Percentiles rank a stretch among this genome's conserved stretches.
Evolutionary conservation across 2,797 vertebrate genomes (phyloP).

Genomic region (Galaxias olidus): DNA sequence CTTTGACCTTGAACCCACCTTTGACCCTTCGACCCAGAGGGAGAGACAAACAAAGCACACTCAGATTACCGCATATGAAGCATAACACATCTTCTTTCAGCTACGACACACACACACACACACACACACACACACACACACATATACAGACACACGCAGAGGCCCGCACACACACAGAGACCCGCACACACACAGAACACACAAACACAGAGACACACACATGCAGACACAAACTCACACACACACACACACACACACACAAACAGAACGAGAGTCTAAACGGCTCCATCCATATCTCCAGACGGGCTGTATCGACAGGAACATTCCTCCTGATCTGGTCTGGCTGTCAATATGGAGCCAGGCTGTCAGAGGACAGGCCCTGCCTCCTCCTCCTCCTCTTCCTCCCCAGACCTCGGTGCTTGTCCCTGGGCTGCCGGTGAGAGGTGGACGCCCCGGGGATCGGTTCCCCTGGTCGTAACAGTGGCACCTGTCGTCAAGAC

Average conservation of each 20-base stretch:
- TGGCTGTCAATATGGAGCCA: slow-evolving; percentile 75
- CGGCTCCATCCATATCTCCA: slow-evolving; percentile 73
- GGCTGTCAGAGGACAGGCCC: slow-evolving; percentile 46
- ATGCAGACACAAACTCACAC: slow-evolving; percentile 40
- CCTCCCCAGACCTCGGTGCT: not conserved
- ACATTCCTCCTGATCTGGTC: slow-evolving; percentile 79
- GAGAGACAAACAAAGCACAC: not conserved
- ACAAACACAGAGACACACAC: slow-evolving; percentile 25
- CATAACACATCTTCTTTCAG: not conserved
- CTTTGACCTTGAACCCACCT: not conserved
- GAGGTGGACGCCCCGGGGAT: slow-evolving; percentile 6
- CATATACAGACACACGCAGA: slow-evolving; percentile 7
- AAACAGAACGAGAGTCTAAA: slow-evolving; percentile 63
- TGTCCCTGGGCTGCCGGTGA: no score
- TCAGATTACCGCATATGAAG: no score
- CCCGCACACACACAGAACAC: slow-evolving; percentile 32
- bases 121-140: slow-evolving; percentile 14
- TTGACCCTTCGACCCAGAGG: not conserved
- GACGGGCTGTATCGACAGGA: slow-evolving; percentile 68
- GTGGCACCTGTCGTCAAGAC: no score
- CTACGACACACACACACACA: slow-evolving; percentile 15
- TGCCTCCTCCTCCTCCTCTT: not conserved
- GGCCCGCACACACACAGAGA: not conserved
- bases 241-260: not conserved
- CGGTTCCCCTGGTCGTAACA: slow-evolving; percentile 53